Evolutionary conservation across 1,140 invertebrate species (phyloP), one percentile per base, ranked within the genome.

Genomic region (Helicorthomorpha holstii): DNA sequence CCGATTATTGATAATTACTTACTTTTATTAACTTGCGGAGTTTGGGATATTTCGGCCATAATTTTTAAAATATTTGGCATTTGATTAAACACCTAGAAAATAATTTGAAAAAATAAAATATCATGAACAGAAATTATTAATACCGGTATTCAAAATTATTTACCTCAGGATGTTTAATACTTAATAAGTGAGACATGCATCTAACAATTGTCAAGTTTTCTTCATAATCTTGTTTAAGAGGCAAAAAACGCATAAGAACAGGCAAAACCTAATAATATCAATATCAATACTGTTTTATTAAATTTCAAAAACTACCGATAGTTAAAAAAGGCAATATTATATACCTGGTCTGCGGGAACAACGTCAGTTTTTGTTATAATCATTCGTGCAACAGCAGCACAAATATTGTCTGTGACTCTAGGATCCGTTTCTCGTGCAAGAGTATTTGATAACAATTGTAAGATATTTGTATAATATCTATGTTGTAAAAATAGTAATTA

Each of bases 331-430:
- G 22, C 34, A 29, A 27, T 45, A 51, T 16, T 38, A 54, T 55
- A 61, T 60, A 77, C 75, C 63, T 80, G 75, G 2, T 75, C 71
- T 4, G 86, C 57, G 14, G 82, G 82, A 27, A 86, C 63, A 53
- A 68, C 70, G 21, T 61, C 60, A 22, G 71, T 63, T 66, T 83
- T 82, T 0, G 73, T 73, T 19, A 79, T 68, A 29, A 87, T 82
- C 49, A 86, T 69, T 41, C 83, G 73, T 19, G 82, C 79, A 34
- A 84, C 71, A 19, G 83, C 82, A 51, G 81, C 83, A 64, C 82
- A 81, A 52, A 85, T 77, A 60, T 88, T 87, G 60, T 88, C 84
- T 25, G 81, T 62, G 1, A 77, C 77, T 25, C 77, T 68, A 0
- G 67, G 64, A 58, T 79, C 71, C 1, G 65, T 68, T 62, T 85